Base-by-base conservation (phyloP, 2,797 vertebrate species). In the Apogon talboti region DNA sequence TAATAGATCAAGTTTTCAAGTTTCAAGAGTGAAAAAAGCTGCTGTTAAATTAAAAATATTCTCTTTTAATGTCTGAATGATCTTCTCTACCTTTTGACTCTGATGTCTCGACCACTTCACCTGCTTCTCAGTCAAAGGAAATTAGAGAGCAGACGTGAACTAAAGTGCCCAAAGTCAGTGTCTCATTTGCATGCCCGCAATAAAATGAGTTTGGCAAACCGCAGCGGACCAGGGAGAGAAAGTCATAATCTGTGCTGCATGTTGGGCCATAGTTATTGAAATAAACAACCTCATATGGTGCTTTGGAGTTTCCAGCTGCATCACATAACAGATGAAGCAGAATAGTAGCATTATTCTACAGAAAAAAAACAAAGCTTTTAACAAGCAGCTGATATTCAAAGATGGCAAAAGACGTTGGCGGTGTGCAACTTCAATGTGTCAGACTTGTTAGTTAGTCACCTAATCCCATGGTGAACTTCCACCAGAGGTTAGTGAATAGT, bases 401-500 rank as follows among this genome's bases (percentile, higher is more conserved):
- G 5, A 14, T 10, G 44, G 24, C 58, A 37, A 41, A 68, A 68
- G 65, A 59, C 41, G 43, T 21, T 49, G 53, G 19, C 38, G 44
- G 42, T 48, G 46, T 19, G 38, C 64, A 37, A 47, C 12, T 48
- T 16, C 16, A 18, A 40, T 46, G 60, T 49, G 41, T 53, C 68
- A 68, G 60, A 80, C 46, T 60, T 70, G 68, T 81, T 67, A 58
- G 56, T 68, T 67, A 33, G 67, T 78, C 73, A 68, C 60, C 74
- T 74, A 81, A 81, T 79, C 78, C 76, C 53, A 50, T 37, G 40
- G 66, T 71, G 63, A 88, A 80, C 81, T 77, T 82, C 65, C 81
- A 71, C 80, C 66, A 86, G 87, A 84, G 87, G 88, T 90, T 89
- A 58, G 66, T 88, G 85, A 91, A 84, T 85, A 74, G 70, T 75